These are phyloP conservation scores for Amorpha juglandis DNA, from an alignment of 2,888 invertebrate species.

Conservation along the genomic window DNA sequence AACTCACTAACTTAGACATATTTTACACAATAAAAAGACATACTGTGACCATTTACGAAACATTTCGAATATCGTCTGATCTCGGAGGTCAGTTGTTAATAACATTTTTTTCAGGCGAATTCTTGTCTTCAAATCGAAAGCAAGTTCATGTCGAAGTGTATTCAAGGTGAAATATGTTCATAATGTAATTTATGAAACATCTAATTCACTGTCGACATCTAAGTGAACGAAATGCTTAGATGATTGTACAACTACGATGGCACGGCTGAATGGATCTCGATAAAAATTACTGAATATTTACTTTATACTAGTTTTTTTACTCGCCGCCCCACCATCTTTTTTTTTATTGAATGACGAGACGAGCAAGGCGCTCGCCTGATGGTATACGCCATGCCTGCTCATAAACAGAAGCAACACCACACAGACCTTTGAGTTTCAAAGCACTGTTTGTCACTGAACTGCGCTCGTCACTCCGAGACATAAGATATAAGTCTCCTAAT, in stretches of 20 bases:
- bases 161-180: slow-evolving; percentile 5
- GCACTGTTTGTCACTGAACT: too few relatives aligned
- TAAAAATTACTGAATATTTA: neutral
- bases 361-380: too few relatives aligned
- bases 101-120: slow-evolving; percentile 13
- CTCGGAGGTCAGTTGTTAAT: neutral
- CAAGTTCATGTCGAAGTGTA: neutral
- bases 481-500: too few relatives aligned
- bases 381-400: too few relatives aligned
- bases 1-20: slow-evolving; percentile 61
- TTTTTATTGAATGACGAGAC: too few relatives aligned
- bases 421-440: too few relatives aligned
- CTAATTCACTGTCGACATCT: neutral
- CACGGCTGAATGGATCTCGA: neutral
- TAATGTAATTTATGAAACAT: neutral
- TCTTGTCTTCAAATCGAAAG: neutral
- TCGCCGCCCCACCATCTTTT: too few relatives aligned
- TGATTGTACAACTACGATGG: neutral
- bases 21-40: slow-evolving; percentile 31
- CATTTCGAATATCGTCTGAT: slow-evolving; percentile 9
- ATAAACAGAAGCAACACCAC: too few relatives aligned
- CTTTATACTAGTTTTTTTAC: too few relatives aligned
- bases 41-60: neutral
- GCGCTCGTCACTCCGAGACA: too few relatives aligned
- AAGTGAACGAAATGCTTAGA: neutral